These are phyloP conservation scores for Harpegnathos saltator DNA, from an alignment of 1,140 invertebrate species.

Conservation along the genomic window DNA sequence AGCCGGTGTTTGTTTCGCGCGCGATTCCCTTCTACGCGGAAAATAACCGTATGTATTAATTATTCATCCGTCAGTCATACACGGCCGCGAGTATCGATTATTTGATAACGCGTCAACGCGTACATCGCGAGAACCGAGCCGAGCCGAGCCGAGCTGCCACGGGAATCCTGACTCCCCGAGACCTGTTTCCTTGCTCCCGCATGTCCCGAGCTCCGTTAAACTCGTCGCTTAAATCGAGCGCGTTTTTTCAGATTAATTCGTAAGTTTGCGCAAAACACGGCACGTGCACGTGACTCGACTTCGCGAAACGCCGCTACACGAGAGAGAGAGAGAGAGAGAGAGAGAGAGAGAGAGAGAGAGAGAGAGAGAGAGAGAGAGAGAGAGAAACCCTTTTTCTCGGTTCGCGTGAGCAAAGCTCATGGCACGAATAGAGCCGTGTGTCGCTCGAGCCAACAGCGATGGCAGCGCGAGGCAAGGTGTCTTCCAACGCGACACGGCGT, in stretches of 20 bases:
- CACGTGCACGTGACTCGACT: slow-evolving; percentile 31
- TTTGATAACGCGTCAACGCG: not conserved
- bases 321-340: no score
- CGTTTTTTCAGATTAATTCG: not conserved
- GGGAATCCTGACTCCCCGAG: not conserved
- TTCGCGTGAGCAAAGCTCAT: slow-evolving; percentile 38
- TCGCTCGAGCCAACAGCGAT: slow-evolving; percentile 26
- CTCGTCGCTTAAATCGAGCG: not conserved
- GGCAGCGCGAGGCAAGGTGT: no score
- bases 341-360: no score
- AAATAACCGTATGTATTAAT: slow-evolving; percentile 15
- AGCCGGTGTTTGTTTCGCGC: slow-evolving; percentile 15
- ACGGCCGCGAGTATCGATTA: not conserved
- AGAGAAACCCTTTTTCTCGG: slow-evolving; percentile 26
- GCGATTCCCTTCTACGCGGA: no score
- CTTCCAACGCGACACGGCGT: not conserved
- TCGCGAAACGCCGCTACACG: no score
- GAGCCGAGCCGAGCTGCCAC: not conserved
- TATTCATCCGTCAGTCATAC: not conserved
- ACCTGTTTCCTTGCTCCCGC: no score
- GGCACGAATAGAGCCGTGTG: slow-evolving; percentile 25
- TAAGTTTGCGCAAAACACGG: slow-evolving; percentile 23
- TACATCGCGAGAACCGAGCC: not conserved
- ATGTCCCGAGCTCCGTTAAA: not conserved
- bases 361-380: no score